These are phyloP conservation scores for Zosterops borbonicus DNA, from an alignment of 2,113 vertebrate genomes.

Conservation along the genomic window DNA sequence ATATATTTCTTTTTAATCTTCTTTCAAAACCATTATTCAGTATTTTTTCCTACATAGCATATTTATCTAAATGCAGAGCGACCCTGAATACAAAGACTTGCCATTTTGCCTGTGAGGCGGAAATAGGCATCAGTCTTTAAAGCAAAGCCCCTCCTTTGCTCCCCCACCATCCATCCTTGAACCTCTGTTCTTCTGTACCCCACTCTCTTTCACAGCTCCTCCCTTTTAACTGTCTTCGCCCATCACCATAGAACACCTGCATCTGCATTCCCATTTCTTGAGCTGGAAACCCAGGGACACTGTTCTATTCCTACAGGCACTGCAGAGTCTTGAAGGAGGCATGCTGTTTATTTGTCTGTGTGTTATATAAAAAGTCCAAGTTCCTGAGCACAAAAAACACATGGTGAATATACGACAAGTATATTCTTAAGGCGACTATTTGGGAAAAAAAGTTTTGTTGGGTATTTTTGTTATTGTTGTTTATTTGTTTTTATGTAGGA, in stretches of 20 bases:
- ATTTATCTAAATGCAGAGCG: neutral
- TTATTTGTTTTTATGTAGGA: neutral
- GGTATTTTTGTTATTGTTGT: neutral
- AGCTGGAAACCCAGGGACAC: neutral
- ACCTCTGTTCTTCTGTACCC: neutral
- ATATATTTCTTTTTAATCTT: neutral
- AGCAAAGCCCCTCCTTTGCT: neutral
- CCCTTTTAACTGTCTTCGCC: neutral
- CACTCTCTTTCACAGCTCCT: neutral
- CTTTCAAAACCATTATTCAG: neutral
- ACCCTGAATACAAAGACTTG: neutral
- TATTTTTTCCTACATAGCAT: neutral
- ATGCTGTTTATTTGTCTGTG: neutral
- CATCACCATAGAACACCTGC: neutral
- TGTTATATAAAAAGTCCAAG: neutral
- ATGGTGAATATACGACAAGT: neutral
- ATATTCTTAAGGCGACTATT: neutral
- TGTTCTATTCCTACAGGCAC: neutral
- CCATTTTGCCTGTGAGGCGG: neutral
- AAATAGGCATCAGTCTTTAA: neutral
- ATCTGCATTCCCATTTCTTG: neutral
- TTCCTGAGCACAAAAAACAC: neutral
- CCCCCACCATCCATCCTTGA: neutral
- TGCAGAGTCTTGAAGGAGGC: neutral
- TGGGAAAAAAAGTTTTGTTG: neutral